These are phyloP conservation scores for human (Homo sapiens) DNA, from an alignment of 2,113 vertebrate genomes.

Conservation along the genomic window GRCh38 chr9:9189001-9189500, in stretches of 20 bases:
- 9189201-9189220: not conserved
- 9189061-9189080: not conserved
- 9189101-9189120: not conserved
- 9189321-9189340: not conserved
- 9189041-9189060: constrained; percentile 15
- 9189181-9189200: not conserved
- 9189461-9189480: not conserved
- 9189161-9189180: constrained; percentile 36
- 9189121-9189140: not conserved
- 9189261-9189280: constrained; percentile 19
- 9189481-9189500: not conserved
- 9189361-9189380: not conserved
- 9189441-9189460: not conserved
- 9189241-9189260: constrained; percentile 4
- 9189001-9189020: not conserved
- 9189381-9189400: not conserved
- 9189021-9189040: not conserved
- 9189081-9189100: not conserved
- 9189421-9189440: not conserved
- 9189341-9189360: not conserved
- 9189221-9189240: not conserved
- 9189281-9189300: constrained; percentile 40
- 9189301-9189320: not conserved
- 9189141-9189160: not conserved
- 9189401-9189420: not conserved